phyloP scores from a whole-genome alignment of 2,113 vertebrate species.

The Rhinoptilus africanus region DNA sequence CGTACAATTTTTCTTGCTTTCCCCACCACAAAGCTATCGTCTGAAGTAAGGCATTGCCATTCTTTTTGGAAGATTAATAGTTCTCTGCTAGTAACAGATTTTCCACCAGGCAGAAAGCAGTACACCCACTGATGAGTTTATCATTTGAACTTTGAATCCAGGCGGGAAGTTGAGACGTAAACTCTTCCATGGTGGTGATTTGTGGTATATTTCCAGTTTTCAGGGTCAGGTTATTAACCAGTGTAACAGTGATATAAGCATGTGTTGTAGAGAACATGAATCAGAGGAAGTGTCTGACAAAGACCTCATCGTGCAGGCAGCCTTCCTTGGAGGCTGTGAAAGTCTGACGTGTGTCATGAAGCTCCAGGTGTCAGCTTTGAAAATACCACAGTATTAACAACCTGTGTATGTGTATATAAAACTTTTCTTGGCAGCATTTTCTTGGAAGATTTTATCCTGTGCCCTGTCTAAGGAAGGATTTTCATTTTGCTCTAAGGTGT shows the following conservation, averaged over 20 bases:
- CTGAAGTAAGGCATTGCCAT: background rate
- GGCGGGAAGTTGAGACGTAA: conserved; percentile 1
- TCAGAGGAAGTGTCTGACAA: conserved; percentile 40
- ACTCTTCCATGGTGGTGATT: conserved; percentile 48
- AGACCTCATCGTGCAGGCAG: conserved; percentile 8
- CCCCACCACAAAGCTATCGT: conserved; percentile 2
- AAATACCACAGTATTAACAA: conserved; percentile 14
- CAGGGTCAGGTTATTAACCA: conserved; percentile 62
- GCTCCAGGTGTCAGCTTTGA: background rate
- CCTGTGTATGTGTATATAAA: background rate
- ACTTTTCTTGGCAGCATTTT: background rate
- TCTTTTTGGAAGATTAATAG: conserved; percentile 49
- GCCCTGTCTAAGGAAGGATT: background rate
- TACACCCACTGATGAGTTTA: conserved; percentile 56
- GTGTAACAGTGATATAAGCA: conserved; percentile 40
- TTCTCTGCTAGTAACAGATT: conserved; percentile 26
- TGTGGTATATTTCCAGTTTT: conserved; percentile 55
- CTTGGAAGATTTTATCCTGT: background rate
- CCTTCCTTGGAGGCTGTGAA: conserved; percentile 8
- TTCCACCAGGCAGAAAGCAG: conserved; percentile 25
- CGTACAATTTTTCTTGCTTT: background rate
- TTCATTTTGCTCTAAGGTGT: background rate
- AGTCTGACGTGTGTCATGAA: background rate
- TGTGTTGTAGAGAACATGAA: conserved; percentile 15
- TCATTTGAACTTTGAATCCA: conserved; percentile 65